phyloP scores from a whole-genome alignment of 2,888 invertebrate genomes.

The Torymus aiolomorphi region DNA sequence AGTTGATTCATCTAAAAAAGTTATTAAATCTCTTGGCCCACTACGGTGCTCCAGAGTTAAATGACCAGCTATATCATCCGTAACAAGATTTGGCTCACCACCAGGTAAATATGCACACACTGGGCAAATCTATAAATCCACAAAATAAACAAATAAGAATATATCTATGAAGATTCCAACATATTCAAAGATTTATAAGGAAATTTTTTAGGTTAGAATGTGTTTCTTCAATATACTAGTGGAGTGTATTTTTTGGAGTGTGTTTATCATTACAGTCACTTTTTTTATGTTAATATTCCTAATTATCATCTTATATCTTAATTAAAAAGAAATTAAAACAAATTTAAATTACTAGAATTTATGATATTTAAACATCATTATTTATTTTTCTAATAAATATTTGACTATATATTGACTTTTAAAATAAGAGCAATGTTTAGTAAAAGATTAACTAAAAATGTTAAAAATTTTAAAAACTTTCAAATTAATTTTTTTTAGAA shows the following conservation, averaged over 20 bases:
- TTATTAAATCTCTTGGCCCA: slow-evolving; percentile 92
- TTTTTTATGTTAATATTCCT: no score
- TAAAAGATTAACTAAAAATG: no score
- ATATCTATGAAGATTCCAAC: neutral
- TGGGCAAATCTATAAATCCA: slow-evolving; percentile 90
- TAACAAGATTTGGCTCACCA: slow-evolving; percentile 97
- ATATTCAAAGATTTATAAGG: neutral
- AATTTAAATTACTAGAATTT: no score
- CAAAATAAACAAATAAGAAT: neutral
- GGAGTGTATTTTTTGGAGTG: no score
- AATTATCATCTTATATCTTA: no score
- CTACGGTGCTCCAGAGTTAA: slow-evolving; percentile 95
- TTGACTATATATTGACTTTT: no score
- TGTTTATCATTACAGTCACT: no score
- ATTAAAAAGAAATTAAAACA: no score
- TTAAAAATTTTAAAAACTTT: no score
- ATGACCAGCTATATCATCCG: slow-evolving; percentile 98
- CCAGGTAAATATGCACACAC: slow-evolving; percentile 97
- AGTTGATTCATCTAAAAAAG: slow-evolving; percentile 94
- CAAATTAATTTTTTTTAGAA: neutral
- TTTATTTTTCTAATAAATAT: no score
- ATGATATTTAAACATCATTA: no score
- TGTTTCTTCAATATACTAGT: neutral
- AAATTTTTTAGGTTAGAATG: slow-evolving; percentile 41
- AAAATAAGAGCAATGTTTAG: no score